Evolutionary conservation across 2,888 invertebrate species (phyloP).

Genomic region (Conops quadrifasciatus): DNA sequence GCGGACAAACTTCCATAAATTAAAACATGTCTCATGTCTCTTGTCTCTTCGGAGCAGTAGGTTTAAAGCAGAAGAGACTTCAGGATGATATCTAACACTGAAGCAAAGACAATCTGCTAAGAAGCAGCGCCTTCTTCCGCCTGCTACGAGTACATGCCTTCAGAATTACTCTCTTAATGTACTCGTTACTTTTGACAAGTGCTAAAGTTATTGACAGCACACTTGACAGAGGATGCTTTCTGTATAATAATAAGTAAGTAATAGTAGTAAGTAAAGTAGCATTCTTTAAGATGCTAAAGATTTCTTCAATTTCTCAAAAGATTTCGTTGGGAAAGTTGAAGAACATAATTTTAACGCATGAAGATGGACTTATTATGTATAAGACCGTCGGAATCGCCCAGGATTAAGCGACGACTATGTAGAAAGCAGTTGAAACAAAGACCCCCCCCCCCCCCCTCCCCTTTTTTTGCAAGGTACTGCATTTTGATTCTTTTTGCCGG

Average conservation of each 20-base stretch:
- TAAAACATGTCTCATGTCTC: background rate
- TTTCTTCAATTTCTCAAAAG: too few relatives aligned
- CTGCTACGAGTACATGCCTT: background rate
- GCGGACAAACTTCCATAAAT: slow-evolving; percentile 16
- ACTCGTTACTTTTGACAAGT: background rate
- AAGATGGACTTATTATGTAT: too few relatives aligned
- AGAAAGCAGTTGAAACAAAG: too few relatives aligned
- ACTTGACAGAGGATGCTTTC: slow-evolving; percentile 4
- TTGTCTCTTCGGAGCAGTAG: background rate
- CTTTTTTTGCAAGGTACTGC: background rate
- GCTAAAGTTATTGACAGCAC: slow-evolving; percentile 11
- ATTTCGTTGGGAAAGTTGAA: too few relatives aligned
- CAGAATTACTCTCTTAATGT: background rate
- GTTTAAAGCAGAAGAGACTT: too few relatives aligned
- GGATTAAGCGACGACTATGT: too few relatives aligned
- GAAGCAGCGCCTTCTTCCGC: background rate
- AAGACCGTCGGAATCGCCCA: too few relatives aligned
- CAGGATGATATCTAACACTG: background rate
- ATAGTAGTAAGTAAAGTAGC: too few relatives aligned
- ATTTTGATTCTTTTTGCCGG: background rate
- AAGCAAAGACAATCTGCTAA: background rate
- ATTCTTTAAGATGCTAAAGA: too few relatives aligned
- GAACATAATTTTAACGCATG: too few relatives aligned
- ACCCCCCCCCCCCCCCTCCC: too few relatives aligned
- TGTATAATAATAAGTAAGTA: too few relatives aligned